A percentile compares a stretch with the other conserved stretches of the same genome.
These are phyloP conservation scores for Pteropus alecto DNA, from an alignment of 2,113 vertebrate genomes.

Conservation along the genomic window DNA sequence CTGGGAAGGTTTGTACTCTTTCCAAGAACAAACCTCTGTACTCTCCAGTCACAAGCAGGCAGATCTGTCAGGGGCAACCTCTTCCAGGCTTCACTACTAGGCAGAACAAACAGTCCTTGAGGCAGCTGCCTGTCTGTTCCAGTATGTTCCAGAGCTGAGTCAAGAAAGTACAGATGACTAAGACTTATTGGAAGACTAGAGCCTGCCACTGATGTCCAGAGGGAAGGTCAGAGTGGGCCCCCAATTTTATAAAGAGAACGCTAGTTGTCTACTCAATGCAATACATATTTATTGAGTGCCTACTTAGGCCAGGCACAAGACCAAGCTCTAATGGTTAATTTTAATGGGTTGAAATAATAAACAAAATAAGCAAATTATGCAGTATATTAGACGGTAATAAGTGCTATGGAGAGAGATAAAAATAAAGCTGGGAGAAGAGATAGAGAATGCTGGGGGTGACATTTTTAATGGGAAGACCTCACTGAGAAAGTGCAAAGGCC, in stretches of 20 bases:
- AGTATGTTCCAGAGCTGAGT: background rate
- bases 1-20: background rate
- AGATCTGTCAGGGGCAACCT: background rate
- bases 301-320: background rate
- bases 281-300: background rate
- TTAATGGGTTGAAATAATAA: background rate
- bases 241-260: background rate
- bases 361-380: background rate
- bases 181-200: background rate
- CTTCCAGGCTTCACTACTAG: background rate
- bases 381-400: background rate
- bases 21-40: background rate
- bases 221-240: background rate
- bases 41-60: background rate
- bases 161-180: background rate
- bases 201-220: no score
- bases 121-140: background rate
- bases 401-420: background rate
- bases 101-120: background rate
- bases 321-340: slow-evolving; percentile 7
- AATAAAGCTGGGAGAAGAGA: background rate
- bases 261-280: background rate
- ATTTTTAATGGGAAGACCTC: background rate
- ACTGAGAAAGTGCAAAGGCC: background rate
- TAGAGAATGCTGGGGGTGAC: no score